Percentiles rank a stretch among this genome's conserved stretches.
These are phyloP conservation scores for Pristionchus exspectatus DNA, from an alignment of 2,888 invertebrate genomes.

Conservation along the genomic window DNA sequence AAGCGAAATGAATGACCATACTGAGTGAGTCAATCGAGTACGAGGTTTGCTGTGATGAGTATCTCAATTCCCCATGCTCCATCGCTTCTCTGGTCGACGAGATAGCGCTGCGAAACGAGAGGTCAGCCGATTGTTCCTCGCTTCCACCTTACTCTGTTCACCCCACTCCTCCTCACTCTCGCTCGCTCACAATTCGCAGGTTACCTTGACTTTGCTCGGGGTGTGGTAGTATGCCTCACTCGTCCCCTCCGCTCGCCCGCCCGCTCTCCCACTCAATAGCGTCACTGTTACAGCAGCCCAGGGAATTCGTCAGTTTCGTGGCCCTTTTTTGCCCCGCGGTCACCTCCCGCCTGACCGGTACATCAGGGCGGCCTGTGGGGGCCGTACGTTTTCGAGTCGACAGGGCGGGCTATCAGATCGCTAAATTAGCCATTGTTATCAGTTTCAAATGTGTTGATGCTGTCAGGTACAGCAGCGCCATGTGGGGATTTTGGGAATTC, in stretches of 20 bases:
- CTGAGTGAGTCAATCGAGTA: not conserved
- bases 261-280: not conserved
- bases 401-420: too few species aligned
- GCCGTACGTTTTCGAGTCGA: too few species aligned
- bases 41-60: too few species aligned
- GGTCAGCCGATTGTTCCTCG: not conserved
- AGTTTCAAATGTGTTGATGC: too few species aligned
- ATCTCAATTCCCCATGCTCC: too few species aligned
- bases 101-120: too few species aligned
- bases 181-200: not conserved
- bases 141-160: not conserved
- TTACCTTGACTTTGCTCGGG: conserved; percentile 10
- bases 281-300: conserved; percentile 7
- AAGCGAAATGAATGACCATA: conserved; percentile 3
- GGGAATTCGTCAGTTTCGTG: not conserved
- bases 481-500: too few species aligned
- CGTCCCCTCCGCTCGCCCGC: not conserved
- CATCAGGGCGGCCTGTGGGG: too few species aligned
- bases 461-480: too few species aligned
- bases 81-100: too few species aligned
- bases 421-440: too few species aligned
- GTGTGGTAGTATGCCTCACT: not conserved
- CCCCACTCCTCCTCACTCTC: not conserved
- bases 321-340: conserved; percentile 5
- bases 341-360: not conserved